Evolutionary conservation across 2,113 vertebrate genomes (phyloP), one percentile per base, ranked within the genome.

Genomic region (Erythrolamprus reginae): DNA sequence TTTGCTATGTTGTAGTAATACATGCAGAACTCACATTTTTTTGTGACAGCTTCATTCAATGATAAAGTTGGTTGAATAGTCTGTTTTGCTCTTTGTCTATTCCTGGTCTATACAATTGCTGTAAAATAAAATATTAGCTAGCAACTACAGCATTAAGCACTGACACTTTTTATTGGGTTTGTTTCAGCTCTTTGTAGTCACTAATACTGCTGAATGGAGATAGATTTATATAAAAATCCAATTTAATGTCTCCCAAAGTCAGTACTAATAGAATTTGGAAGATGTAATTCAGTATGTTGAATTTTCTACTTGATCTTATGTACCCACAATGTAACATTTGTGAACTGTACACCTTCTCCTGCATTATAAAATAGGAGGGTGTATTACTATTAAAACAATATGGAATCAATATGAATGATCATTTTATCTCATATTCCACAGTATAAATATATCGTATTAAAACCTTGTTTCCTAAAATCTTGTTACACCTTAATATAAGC

Each of bases 41-140:
- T 88, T 91, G 82, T 19, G 33, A 82, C 84, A 93, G 89, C 92
- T 90, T 83, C 92, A 92, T 87, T 65, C 65, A 91, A 88, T 92
- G 93, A 92, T 95, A 93, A 94, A 93, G 94, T 92, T 90, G 93
- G 90, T 93, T 94, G 92, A 94, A 88, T 91, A 82, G 90, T 91
- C 88, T 61, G 24, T 9, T 45, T 38, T 82, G 33, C 93, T 85
- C 92, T 83, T 93, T 92, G 92, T 88, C 91, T 90, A 70, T 0
- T 0, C 77, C 84, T 89, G 91, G 90, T 94, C 94, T 91, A 82
- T 15, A 13, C 93, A 95, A 90, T 70, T 24, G 33, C 88, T 56
- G 89, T 91, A 92, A 93, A 94, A 88, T 77, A 82, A 47, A 86
- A 92, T 93, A 92, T 86, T 89, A 88, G 85, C 21, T 82, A 92